phyloP scores from a whole-genome alignment of 1,140 invertebrate genomes.

The Belonocnema kinseyi region DNA sequence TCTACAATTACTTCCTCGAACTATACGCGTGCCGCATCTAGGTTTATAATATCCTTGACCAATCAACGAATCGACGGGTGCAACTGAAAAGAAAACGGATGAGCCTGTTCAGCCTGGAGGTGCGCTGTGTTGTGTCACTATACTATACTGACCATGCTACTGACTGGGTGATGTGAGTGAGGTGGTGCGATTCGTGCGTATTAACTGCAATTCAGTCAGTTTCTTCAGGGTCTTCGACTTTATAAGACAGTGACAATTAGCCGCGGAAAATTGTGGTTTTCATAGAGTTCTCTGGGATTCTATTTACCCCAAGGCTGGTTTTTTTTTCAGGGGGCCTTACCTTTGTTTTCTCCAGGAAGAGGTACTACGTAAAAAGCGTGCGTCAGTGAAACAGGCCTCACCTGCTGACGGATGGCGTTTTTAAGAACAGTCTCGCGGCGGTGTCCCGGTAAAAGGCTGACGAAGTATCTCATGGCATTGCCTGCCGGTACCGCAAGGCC shows the following conservation, averaged over 20 bases:
- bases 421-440: conserved; percentile 64
- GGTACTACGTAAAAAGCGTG: no score
- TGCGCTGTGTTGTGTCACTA: no score
- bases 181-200: no score
- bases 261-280: background rate
- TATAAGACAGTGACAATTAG: no score
- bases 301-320: background rate
- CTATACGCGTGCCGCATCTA: no score
- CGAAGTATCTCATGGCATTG: conserved; percentile 52
- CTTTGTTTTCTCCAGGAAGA: background rate
- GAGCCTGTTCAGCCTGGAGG: background rate
- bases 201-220: no score
- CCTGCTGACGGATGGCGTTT: conserved; percentile 61
- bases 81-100: background rate
- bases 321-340: background rate
- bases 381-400: background rate
- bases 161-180: no score
- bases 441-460: conserved; percentile 59
- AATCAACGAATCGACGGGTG: background rate
- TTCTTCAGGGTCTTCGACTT: no score
- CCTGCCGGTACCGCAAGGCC: conserved; percentile 39
- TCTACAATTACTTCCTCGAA: no score
- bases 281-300: background rate
- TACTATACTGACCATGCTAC: no score
- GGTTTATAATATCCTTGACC: background rate